These are phyloP conservation scores for Limnephilus lunatus DNA, from an alignment of 2,888 invertebrate genomes.

Conservation along the genomic window DNA sequence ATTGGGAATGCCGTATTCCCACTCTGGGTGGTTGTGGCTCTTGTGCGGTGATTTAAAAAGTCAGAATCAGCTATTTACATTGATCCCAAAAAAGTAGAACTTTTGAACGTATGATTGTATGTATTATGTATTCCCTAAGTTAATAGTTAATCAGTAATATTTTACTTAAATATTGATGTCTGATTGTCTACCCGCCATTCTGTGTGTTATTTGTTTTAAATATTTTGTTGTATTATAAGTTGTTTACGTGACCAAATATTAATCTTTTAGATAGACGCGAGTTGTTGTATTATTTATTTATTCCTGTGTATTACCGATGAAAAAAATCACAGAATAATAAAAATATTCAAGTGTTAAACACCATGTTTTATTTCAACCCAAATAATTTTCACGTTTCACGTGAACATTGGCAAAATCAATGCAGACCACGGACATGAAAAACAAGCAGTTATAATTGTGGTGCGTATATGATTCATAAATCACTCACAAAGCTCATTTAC, in stretches of 20 bases:
- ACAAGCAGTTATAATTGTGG: too few species aligned
- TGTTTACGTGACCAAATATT: slow-evolving; percentile 47
- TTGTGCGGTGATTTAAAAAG: neutral
- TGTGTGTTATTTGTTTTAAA: slow-evolving; percentile 25
- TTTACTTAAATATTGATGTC: neutral
- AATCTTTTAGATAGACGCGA: slow-evolving; percentile 29
- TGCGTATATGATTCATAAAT: too few species aligned
- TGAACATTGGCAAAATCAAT: too few species aligned
- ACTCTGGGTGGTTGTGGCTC: neutral
- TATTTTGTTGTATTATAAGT: slow-evolving; percentile 8
- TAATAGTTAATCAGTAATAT: neutral
- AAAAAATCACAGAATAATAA: slow-evolving; percentile 37
- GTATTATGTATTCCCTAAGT: neutral
- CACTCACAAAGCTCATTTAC: too few species aligned
- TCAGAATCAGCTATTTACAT: neutral
- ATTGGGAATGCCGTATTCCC: neutral
- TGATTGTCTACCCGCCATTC: neutral
- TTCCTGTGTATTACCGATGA: slow-evolving; percentile 25
- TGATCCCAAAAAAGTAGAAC: neutral
- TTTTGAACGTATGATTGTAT: neutral
- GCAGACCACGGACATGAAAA: too few species aligned
- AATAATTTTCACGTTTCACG: too few species aligned
- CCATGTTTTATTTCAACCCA: neutral
- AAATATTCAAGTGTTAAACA: slow-evolving; percentile 42
- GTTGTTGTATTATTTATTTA: slow-evolving; percentile 42